Percentiles rank a stretch among this genome's conserved stretches.
Evolutionary conservation across 2,797 vertebrate genomes (phyloP).

Genomic region (Lithobates sylvaticus): DNA sequence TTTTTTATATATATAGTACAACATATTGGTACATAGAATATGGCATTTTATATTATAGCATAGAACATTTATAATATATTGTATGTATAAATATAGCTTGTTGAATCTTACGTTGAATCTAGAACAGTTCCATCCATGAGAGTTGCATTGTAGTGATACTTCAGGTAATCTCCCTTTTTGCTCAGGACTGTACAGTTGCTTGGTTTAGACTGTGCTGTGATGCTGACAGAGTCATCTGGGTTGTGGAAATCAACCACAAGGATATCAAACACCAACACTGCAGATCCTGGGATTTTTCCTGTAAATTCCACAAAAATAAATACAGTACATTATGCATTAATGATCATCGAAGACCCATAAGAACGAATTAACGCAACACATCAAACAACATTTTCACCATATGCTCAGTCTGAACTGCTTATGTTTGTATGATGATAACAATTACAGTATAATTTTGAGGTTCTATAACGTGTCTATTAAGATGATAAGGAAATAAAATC

Average conservation of each 20-base stretch:
- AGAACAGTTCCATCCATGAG: constrained; percentile 91
- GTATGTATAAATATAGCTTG: not conserved
- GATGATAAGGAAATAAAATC: too few relatives aligned
- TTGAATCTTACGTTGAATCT: constrained; percentile 89
- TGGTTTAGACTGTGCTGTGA: constrained; percentile 83
- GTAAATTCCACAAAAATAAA: not conserved
- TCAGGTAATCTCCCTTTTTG: constrained; percentile 95
- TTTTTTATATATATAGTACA: too few relatives aligned
- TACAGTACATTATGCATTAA: not conserved
- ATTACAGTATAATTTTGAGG: too few relatives aligned
- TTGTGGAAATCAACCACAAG: constrained; percentile 96
- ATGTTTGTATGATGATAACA: too few relatives aligned
- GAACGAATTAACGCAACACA: too few relatives aligned
- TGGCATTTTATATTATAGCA: too few relatives aligned
- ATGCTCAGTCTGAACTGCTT: too few relatives aligned
- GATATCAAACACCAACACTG: constrained; percentile 93
- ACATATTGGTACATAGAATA: too few relatives aligned
- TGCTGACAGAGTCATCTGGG: constrained; percentile 84
- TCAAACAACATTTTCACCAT: too few relatives aligned
- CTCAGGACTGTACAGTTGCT: constrained; percentile 81
- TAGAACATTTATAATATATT: not conserved
- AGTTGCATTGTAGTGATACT: constrained; percentile 95
- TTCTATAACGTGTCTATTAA: too few relatives aligned
- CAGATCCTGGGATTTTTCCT: constrained; percentile 94
- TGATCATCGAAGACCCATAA: too few relatives aligned